phyloP scores from a whole-genome alignment of 2,113 vertebrate genomes.

The Triplophysa tibetana region DNA sequence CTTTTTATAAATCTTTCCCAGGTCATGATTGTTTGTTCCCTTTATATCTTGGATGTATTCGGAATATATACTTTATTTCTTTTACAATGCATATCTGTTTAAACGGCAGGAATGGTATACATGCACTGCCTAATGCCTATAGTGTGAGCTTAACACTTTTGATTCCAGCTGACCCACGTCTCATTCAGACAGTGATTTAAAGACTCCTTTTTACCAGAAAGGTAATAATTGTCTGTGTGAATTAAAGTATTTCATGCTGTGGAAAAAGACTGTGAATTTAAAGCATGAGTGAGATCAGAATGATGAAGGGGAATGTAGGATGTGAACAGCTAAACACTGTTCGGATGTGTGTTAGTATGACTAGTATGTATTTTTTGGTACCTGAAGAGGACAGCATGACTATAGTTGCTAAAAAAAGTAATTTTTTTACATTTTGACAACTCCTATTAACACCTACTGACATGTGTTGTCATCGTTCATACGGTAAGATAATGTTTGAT shows the following conservation, averaged over 20 bases:
- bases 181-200: background rate
- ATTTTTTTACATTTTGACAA: background rate
- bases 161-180: background rate
- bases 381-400: slow-evolving; percentile 1
- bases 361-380: background rate
- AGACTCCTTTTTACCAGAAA: background rate
- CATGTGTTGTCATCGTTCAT: background rate
- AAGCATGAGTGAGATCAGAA: background rate
- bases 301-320: background rate
- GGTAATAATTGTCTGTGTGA: too few relatives aligned
- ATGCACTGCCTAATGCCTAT: background rate
- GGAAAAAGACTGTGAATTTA: slow-evolving; percentile 30
- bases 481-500: background rate
- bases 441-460: background rate
- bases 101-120: background rate
- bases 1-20: too few relatives aligned
- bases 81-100: background rate
- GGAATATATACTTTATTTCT: background rate
- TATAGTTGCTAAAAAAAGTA: slow-evolving; percentile 14
- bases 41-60: slow-evolving; percentile 14
- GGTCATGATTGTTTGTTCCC: background rate
- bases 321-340: background rate
- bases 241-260: too few relatives aligned
- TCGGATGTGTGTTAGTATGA: slow-evolving; percentile 5
- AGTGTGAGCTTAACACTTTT: background rate